Evolutionary conservation across 2,797 vertebrate species (phyloP), one percentile per base, ranked within the genome.

Genomic region (Sebastes oblongus): DNA sequence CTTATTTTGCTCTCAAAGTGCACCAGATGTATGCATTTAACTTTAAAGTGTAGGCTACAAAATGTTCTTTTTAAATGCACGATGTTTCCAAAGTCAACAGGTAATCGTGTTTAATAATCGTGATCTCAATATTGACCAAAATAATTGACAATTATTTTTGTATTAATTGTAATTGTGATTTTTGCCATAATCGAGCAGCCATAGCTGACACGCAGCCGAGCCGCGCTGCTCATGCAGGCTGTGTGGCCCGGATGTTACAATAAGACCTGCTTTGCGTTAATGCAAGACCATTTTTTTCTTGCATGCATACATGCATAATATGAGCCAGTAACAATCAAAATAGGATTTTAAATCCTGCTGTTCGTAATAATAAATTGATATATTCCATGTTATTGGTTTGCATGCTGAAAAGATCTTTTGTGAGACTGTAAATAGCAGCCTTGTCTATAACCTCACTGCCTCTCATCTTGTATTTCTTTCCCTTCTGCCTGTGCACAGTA

Each of bases 401-500:
- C 24, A 29, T 58, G 25, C 18, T 22, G 13, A 16, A 61, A 16
- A 32, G 4, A 30, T n/a, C 12, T 55, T 22, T 32, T 22, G n/a
- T 25, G 20, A 20, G 24, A 24, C 27, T 34, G 10, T 64, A 30
- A 59, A 56, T 11, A 46, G 11, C 12, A 50, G 18, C 24, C 5
- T 22, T 56, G n/a, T 36, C 24, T 27, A 1, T 3, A 20, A 68
- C 14, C 5, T 50, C 61, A 16, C 39, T 59, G 18, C 3, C 1
- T 65, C 27, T 79, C 18, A 71, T 61, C 13, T 50, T 77, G 22
- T 55, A 8, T 77, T 54, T 61, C 12, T 69, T 27, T 69, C 25
- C 66, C 62, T n/a, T 81, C 10, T 81, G 9, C 50, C 24, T 81
- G 72, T 70, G 61, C 52, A 39, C 66, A 72, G 55, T 20, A 54